Base-by-base conservation (phyloP, 2,888 invertebrate genomes). In the Cylloceria caligata region DNA sequence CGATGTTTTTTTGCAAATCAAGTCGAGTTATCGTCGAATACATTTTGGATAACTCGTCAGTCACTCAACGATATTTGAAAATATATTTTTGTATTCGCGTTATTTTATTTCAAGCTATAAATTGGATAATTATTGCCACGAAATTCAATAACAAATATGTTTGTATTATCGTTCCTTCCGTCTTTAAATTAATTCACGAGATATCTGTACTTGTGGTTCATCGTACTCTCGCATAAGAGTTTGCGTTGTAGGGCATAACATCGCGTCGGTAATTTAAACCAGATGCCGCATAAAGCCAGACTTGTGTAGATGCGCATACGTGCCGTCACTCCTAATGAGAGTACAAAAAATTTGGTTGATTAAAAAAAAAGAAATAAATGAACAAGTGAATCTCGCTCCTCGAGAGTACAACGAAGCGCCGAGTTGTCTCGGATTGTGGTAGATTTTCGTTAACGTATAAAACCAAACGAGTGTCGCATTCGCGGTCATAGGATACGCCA, bases 281-380 rank as follows among this genome's bases (percentile, higher is more conserved):
- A 88, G 87, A 88, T 89, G 87, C 86, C 69, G 81, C 81, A 84
- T 83, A 85, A 84, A 81, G 60, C 60, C 21, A 62, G 76, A 83
- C 82, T 83, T 84, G 83, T 85, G 30, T 55, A 34, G 45, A 49
- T 55, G 39, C n/a, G 19, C 21, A 0, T 19, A 45, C 60, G 60
- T 36, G 0, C 13, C 45, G 42, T 42, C 47, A 19, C 30, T 49
- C 34, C 30, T 13, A 34, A 49, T 16, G 19, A 52, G 52, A 4
- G 24, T 21, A 19, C 39, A 55, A 69, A 27, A 24, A 27, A 42
- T 6, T 11, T n/a, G 24, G 36, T 24, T 7, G 16, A 24, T n/a
- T 30, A 30, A 30, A 30, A 30, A 52, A 52, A 21, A 52, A 52
- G 11, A 52, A 68, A 55, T 39, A 42, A 39, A 55, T 11, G 30